Evolutionary conservation across 1,140 invertebrate species (phyloP), one percentile per base, ranked within the genome.

Genomic region (Drosophila azteca): DNA sequence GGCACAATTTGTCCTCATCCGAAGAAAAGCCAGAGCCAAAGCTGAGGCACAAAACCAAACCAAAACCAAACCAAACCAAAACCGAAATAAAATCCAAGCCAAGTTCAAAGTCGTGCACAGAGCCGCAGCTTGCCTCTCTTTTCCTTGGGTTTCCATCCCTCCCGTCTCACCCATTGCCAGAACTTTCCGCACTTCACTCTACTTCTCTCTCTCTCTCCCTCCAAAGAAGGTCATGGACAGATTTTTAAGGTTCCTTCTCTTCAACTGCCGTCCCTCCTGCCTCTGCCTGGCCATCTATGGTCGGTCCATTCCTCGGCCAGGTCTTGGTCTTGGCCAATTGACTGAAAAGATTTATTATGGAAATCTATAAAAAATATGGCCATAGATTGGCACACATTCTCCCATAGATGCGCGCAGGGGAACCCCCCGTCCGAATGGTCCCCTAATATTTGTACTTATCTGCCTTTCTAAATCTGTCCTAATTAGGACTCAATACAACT

Each of bases 161-260:
- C 11, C 35, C 35, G 11, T 72, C 72, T 77, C 72, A 63, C 73
- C 68, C 72, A 77, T 79, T 77, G 77, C 62, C 76, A 83, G 75
- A 83, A 80, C 77, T 71, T 54, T 60, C 51, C 31, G 71, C 57
- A 68, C 77, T 66, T 73, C 54, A 55, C 73, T 59, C 60, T 52
- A 70, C 55, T 75, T 60, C 69, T 66, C 20, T 48, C 53, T 49
- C 17, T 20, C 17, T 60, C 69, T 66, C 20, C 45, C 53, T 49
- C 75, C 84, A 88, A 87, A 87, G 83, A 87, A 87, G 83, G 83
- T 87, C 83, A 87, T 87, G 83, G 83, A 87, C 83, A 77, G 83
- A 88, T 87, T 88, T 87, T 87, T 69, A 73, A 69, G 82, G 74
- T 67, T 82, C 59, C 55, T 60, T 48, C 24, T 26, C 0, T 5